A percentile compares a stretch with the other conserved stretches of the same genome.
Evolutionary conservation across 2,888 invertebrate species (phyloP).

Genomic region (Allygus modestus): DNA sequence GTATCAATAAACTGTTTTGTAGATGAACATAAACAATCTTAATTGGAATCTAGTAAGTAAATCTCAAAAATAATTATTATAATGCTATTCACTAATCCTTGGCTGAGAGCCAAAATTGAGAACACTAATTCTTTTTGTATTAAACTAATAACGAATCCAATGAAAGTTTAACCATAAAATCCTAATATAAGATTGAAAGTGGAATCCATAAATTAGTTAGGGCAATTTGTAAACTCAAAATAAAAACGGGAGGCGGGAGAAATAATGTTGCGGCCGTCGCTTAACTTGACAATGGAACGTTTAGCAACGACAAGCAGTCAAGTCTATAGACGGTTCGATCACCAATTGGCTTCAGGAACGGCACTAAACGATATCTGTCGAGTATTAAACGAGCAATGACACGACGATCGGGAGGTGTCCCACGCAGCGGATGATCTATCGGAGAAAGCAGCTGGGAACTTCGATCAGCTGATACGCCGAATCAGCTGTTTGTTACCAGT

Average conservation of each 20-base stretch:
- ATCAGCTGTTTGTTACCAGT: conserved; percentile 27
- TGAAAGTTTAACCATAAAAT: no score
- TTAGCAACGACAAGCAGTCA: neutral
- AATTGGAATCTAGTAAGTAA: no score
- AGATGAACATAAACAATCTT: no score
- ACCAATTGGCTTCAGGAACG: neutral
- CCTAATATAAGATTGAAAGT: no score
- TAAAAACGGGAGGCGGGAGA: neutral
- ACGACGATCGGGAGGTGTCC: conserved; percentile 16
- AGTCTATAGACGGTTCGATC: neutral
- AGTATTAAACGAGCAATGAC: conserved; percentile 20
- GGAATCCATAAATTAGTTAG: no score
- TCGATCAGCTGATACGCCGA: conserved; percentile 33
- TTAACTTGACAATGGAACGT: neutral
- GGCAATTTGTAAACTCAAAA: no score
- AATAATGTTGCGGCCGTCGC: neutral
- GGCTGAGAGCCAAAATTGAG: no score
- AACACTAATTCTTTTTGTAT: no score
- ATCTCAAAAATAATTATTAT: no score
- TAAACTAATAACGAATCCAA: no score
- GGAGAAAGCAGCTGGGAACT: conserved; percentile 46
- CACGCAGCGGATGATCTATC: conserved; percentile 30
- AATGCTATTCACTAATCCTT: no score
- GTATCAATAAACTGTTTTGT: no score
- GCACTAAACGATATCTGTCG: conserved; percentile 28